These are phyloP conservation scores for Atrina japonica DNA, from an alignment of 2,888 invertebrate genomes.

Conservation along the genomic window DNA sequence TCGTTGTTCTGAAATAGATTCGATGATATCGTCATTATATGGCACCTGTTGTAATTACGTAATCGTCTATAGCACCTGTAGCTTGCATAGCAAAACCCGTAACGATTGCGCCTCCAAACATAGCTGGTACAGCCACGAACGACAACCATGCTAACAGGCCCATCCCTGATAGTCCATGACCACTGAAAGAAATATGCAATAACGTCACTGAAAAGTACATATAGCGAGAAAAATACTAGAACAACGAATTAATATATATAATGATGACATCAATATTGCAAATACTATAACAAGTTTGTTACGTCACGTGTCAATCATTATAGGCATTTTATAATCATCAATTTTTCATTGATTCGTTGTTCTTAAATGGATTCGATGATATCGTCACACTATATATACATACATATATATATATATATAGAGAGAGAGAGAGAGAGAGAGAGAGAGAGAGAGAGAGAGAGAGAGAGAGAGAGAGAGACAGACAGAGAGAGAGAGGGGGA, in stretches of 20 bases:
- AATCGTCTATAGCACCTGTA: constrained; percentile 56
- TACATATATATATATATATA: no score
- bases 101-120: constrained; percentile 75
- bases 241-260: not conserved
- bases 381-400: no score
- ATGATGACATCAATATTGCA: not conserved
- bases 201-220: not conserved
- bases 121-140: constrained; percentile 72
- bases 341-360: no score
- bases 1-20: no score
- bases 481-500: no score
- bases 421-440: no score
- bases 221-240: not conserved
- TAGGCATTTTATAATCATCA: no score
- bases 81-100: constrained; percentile 71
- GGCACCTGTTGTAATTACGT: constrained; percentile 50
- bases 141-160: constrained; percentile 72
- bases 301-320: no score
- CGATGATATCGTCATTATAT: not conserved
- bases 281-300: no score
- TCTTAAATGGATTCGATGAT: no score
- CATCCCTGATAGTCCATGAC: constrained; percentile 76
- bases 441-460: no score
- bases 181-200: constrained; percentile 62
- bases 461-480: no score